Evolutionary conservation across 2,888 invertebrate genomes (phyloP).

Genomic region (Sphaeridia pumilis): DNA sequence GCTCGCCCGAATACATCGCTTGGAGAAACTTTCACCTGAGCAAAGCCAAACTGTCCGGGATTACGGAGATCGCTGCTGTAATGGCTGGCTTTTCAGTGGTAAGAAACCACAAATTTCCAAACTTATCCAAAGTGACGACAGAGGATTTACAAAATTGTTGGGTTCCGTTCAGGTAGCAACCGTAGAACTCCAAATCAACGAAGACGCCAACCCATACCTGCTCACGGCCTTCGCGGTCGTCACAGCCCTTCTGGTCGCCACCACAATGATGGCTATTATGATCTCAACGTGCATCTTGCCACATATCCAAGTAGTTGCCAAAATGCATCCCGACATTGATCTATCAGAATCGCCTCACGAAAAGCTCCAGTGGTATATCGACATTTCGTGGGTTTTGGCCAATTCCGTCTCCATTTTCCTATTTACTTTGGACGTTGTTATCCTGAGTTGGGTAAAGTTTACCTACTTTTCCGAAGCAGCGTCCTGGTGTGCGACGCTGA

Average conservation of each 20-base stretch:
- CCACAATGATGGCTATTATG: slow-evolving; percentile 33
- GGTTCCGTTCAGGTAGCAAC: slow-evolving; percentile 29
- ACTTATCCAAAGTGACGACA: too few relatives aligned
- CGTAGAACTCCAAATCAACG: slow-evolving; percentile 35
- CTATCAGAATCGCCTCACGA: slow-evolving; percentile 30
- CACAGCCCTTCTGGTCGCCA: slow-evolving; percentile 21
- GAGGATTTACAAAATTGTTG: background rate
- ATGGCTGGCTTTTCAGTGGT: slow-evolving; percentile 34
- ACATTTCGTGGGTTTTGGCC: slow-evolving; percentile 31
- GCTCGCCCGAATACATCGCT: slow-evolving; percentile 24
- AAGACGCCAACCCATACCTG: slow-evolving; percentile 32
- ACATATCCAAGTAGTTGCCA: slow-evolving; percentile 28
- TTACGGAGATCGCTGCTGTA: slow-evolving; percentile 25
- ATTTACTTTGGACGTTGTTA: slow-evolving; percentile 33
- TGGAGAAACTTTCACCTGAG: slow-evolving; percentile 30
- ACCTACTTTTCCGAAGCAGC: slow-evolving; percentile 30
- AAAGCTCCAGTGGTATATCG: slow-evolving; percentile 31
- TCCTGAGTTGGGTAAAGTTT: slow-evolving; percentile 34
- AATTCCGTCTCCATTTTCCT: slow-evolving; percentile 31
- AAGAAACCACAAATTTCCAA: too few relatives aligned
- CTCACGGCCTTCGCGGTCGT: slow-evolving; percentile 32
- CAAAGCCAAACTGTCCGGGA: slow-evolving; percentile 30
- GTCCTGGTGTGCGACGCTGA: slow-evolving; percentile 21
- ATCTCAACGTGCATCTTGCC: slow-evolving; percentile 33
- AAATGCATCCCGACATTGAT: slow-evolving; percentile 21